Conservation (phyloP, 2,888 invertebrate species). For the Abrostola triplasia region DNA sequence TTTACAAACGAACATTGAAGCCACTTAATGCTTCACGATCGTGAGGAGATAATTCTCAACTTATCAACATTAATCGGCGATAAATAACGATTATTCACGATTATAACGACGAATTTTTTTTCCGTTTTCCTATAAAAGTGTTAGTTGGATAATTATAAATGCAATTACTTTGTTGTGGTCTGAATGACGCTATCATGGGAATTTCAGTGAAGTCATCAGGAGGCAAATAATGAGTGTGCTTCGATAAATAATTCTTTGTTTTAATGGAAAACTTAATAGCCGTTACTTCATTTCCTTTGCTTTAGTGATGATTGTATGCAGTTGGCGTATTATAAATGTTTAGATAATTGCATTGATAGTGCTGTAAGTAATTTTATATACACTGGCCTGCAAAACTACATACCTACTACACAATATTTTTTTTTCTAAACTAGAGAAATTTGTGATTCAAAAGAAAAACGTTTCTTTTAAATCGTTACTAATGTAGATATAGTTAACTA, state of each 20-base stretch:
- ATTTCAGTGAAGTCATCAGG: constrained; percentile 47
- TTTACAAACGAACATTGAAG: background rate
- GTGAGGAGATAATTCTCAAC: constrained; percentile 8
- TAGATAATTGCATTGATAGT: too few species aligned
- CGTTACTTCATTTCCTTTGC: constrained; percentile 17
- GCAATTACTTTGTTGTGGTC: constrained; percentile 26
- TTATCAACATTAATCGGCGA: constrained; percentile 27
- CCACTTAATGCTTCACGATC: background rate
- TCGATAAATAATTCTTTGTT: constrained; percentile 19
- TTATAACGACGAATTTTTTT: constrained; percentile 33
- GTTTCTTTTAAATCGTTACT: too few species aligned
- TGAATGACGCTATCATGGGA: constrained; percentile 40
- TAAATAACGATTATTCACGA: constrained; percentile 21
- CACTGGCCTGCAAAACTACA: too few species aligned
- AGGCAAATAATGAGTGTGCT: constrained; percentile 18
- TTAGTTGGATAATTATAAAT: constrained; percentile 29
- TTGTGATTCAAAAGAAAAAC: too few species aligned
- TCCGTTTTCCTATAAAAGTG: constrained; percentile 28
- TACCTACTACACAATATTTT: too few species aligned
- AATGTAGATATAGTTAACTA: too few species aligned
- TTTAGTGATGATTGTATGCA: too few species aligned
- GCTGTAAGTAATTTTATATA: too few species aligned
- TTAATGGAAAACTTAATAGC: constrained; percentile 32
- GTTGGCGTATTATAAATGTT: too few species aligned
- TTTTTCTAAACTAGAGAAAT: too few species aligned